Percentiles rank a stretch among this genome's conserved stretches.
These are phyloP conservation scores for Suillia variegata DNA, from an alignment of 2,888 invertebrate genomes.

Conservation along the genomic window DNA sequence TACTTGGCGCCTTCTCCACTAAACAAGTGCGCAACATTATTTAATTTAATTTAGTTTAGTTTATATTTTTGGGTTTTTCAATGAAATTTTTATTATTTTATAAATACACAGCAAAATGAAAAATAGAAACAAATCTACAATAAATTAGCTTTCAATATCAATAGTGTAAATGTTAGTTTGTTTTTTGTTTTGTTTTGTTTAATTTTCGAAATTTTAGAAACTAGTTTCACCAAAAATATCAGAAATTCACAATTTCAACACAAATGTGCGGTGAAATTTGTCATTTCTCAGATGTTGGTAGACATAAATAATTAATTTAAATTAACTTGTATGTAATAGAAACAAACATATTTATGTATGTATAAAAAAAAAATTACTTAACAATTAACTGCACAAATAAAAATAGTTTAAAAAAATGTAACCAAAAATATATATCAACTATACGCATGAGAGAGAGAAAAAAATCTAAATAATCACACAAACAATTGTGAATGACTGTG, in stretches of 20 bases:
- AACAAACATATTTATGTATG: background rate
- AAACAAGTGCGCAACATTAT: background rate
- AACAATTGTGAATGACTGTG: constrained; percentile 20
- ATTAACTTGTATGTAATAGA: background rate
- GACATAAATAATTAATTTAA: background rate
- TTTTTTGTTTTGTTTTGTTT: no score
- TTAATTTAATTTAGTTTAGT: background rate
- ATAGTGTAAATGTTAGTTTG: background rate
- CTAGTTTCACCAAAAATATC: background rate
- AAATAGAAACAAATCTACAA: background rate
- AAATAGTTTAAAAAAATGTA: background rate
- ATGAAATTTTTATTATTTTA: background rate
- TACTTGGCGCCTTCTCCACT: no score
- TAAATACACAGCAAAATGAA: background rate
- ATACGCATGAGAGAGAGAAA: no score
- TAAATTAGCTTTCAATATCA: background rate
- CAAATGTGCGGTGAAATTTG: background rate
- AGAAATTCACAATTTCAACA: background rate
- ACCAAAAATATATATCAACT: no score
- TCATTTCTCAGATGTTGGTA: background rate
- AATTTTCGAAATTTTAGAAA: background rate
- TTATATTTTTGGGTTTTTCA: background rate
- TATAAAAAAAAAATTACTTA: background rate
- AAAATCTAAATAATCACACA: constrained; percentile 17
- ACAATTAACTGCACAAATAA: background rate